A percentile compares a stretch with the other conserved stretches of the same genome.
Evolutionary conservation across 92 coral and sea anemone species (phyloP).

Genomic region (Scolanthus callimorphus): DNA sequence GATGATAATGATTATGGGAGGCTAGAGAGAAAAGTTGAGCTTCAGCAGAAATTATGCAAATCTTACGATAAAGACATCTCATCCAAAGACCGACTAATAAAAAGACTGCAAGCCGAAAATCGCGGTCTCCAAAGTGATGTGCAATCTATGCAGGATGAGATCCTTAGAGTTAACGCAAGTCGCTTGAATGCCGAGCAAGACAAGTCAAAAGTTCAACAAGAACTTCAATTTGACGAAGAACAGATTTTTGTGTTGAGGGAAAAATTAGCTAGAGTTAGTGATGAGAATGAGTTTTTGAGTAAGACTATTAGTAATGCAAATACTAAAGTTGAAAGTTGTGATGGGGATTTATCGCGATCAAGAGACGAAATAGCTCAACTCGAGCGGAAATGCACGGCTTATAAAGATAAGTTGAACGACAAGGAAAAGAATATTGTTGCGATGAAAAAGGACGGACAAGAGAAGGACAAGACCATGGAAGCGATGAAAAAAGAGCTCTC

Average conservation of each 20-base stretch:
- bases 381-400: slow-evolving; percentile 58
- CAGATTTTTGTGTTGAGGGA: slow-evolving; percentile 51
- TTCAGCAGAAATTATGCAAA: slow-evolving; percentile 67
- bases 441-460: slow-evolving; percentile 50
- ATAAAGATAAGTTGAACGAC: slow-evolving; percentile 62
- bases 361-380: slow-evolving; percentile 62
- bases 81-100: slow-evolving; percentile 78
- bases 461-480: slow-evolving; percentile 40
- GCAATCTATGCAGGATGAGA: slow-evolving; percentile 73
- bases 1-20: slow-evolving; percentile 49
- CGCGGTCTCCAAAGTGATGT: slow-evolving; percentile 75
- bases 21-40: slow-evolving; percentile 66
- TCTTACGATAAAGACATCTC: slow-evolving; percentile 79
- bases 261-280: slow-evolving; percentile 42
- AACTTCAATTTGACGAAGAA: slow-evolving; percentile 61
- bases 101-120: slow-evolving; percentile 81
- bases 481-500: slow-evolving; percentile 59
- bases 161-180: slow-evolving; percentile 66
- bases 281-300: slow-evolving; percentile 47
- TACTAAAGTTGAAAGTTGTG: slow-evolving; percentile 35
- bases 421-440: slow-evolving; percentile 58
- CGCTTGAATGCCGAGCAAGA: slow-evolving; percentile 73
- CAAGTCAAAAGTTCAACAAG: slow-evolving; percentile 54
- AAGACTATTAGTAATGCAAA: slow-evolving; percentile 35
- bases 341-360: slow-evolving; percentile 26